Percentiles rank a stretch among this genome's conserved stretches.
phyloP scores from a whole-genome alignment of 2,888 invertebrate species.

The Sicus ferrugineus region DNA sequence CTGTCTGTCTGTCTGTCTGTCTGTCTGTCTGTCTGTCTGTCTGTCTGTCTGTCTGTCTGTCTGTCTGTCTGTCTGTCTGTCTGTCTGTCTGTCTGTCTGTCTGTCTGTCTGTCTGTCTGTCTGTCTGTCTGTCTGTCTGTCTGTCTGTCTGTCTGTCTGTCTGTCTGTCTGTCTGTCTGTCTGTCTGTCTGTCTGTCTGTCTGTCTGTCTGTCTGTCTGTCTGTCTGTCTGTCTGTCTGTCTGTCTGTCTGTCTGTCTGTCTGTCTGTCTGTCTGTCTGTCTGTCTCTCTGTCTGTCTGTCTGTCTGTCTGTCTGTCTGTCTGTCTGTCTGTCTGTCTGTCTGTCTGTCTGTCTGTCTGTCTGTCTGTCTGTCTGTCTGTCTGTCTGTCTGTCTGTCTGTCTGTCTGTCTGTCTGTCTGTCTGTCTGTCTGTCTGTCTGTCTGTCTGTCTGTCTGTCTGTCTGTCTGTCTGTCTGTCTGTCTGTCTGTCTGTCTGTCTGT shows the following conservation, averaged over 20 bases:
- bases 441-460: conserved; percentile 17
- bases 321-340: conserved; percentile 17
- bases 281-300: conserved; percentile 14
- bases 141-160: conserved; percentile 17
- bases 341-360: conserved; percentile 17
- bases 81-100: conserved; percentile 17
- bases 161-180: conserved; percentile 17
- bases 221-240: conserved; percentile 17
- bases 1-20: conserved; percentile 17
- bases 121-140: conserved; percentile 17
- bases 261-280: conserved; percentile 17
- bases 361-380: conserved; percentile 17
- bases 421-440: conserved; percentile 17
- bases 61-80: conserved; percentile 17
- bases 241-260: conserved; percentile 17
- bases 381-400: conserved; percentile 17
- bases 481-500: conserved; percentile 17
- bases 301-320: conserved; percentile 17
- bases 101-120: conserved; percentile 17
- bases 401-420: conserved; percentile 17
- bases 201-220: conserved; percentile 17
- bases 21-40: conserved; percentile 17
- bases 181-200: conserved; percentile 17
- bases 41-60: conserved; percentile 17
- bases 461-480: conserved; percentile 17